Conservation (phyloP, 1,140 invertebrate species). For the Drosophila varians region DNA sequence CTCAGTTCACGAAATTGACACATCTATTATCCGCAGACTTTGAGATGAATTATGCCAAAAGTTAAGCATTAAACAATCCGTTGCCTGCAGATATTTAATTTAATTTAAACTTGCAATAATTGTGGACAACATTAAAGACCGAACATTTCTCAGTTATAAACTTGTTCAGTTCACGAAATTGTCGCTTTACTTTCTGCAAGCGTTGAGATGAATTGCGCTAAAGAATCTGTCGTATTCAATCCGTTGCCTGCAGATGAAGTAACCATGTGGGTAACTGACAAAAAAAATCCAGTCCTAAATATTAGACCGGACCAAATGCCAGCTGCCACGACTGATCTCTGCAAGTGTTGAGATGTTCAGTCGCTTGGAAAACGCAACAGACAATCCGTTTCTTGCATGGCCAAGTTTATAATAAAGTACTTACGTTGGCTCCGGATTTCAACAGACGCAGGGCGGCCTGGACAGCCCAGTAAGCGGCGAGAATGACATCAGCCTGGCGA, state of each 20-base stretch:
- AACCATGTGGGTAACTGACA: constrained; percentile 7
- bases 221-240: constrained; percentile 46
- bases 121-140: constrained; percentile 73
- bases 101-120: too few species aligned
- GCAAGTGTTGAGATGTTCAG: constrained; percentile 64
- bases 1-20: constrained; percentile 74
- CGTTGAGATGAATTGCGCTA: constrained; percentile 53
- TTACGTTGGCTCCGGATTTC: constrained; percentile 95
- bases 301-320: constrained; percentile 7
- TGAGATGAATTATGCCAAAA: constrained; percentile 45
- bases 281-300: constrained; percentile 2
- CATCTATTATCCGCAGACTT: constrained; percentile 51
- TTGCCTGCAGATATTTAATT: constrained; percentile 35
- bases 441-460: constrained; percentile 97
- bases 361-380: constrained; percentile 12
- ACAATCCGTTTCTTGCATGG: constrained; percentile 69
- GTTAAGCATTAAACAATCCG: constrained; percentile 51
- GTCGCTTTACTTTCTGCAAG: constrained; percentile 51
- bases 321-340: constrained; percentile 36
- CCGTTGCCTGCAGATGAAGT: constrained; percentile 48
- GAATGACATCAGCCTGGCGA: constrained; percentile 96
- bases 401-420: constrained; percentile 16
- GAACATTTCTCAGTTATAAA: constrained; percentile 62
- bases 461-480: constrained; percentile 97
- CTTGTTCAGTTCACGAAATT: constrained; percentile 73